Evolutionary conservation across 1,140 invertebrate species (phyloP), one percentile per base, ranked within the genome.

Genomic region (Pseudomyrmex dendroicus): DNA sequence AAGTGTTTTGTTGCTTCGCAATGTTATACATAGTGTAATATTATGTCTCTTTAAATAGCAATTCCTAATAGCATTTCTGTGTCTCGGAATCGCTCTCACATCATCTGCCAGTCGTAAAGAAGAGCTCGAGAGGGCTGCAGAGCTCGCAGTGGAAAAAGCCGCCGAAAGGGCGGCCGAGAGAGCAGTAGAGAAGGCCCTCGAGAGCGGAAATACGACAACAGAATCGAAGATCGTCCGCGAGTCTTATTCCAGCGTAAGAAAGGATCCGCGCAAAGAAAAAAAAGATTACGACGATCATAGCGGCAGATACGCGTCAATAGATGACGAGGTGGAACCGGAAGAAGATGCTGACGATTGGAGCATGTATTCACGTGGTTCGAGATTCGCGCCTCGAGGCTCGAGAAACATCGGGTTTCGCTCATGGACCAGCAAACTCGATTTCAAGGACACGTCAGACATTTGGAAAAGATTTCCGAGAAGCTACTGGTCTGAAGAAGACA

Each of bases 151-250:
- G 8, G 93, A 94, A 63, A 90, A 91, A 25, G 91, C 93, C 15
- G 94, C 92, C 9, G 93, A 94, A 80, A 90, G 90, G 66, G 93
- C 90, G 10, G 93, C 93, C 0, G 93, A 94, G 57, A 90, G 91
- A 67, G 93, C 93, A 0, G 93, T 94, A 1, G 93, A 94, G 50
- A 94, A 93, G 68, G 90, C 90, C 0, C 73, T 94, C 10, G 91
- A 94, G 61, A 86, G 89, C 44, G 94, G 93, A 0, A 94, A 93
- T 46, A 90, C 84, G 0, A 91, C 90, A 1, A 93, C 92, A 1
- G 91, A 91, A n/a, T 91, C 94, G 13, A 89, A 94, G 10, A 92
- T 90, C 0, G 85, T 93, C 0, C 89, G 90, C 1, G 92, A 93
- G 62, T 91, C 90, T 0, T 92, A 94, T 76, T 89, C 91, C 1